phyloP scores from a whole-genome alignment of 2,113 vertebrate species.

The Hippocampus zosterae region DNA sequence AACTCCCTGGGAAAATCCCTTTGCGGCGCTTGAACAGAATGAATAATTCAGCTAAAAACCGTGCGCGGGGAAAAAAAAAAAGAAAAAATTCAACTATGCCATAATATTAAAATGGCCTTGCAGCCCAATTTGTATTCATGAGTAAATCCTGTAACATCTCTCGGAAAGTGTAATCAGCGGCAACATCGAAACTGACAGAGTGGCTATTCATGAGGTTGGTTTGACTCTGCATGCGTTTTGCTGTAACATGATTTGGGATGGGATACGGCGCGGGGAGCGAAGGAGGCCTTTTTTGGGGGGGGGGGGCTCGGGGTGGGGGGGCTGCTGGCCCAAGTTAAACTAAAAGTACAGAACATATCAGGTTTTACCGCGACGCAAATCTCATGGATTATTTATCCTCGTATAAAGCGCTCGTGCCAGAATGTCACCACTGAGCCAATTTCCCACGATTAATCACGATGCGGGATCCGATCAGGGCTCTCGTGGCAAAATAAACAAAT shows the following conservation, averaged over 20 bases:
- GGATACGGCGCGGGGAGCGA: slow-evolving; percentile 31
- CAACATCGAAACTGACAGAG: slow-evolving; percentile 33
- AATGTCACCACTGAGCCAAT: slow-evolving; percentile 25
- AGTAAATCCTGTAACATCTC: slow-evolving; percentile 22
- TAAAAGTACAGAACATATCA: slow-evolving; percentile 19
- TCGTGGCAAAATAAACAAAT: slow-evolving; percentile 13
- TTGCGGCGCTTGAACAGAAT: slow-evolving; percentile 39
- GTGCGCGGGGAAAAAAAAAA: slow-evolving; percentile 14
- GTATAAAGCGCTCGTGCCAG: slow-evolving; percentile 10
- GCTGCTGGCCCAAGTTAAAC: slow-evolving; percentile 30
- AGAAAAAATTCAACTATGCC: slow-evolving; percentile 48
- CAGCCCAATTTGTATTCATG: slow-evolving; percentile 44
- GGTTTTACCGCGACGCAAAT: slow-evolving; percentile 15
- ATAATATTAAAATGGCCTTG: slow-evolving; percentile 51
- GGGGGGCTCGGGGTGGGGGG: neutral
- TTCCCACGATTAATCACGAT: slow-evolving; percentile 27
- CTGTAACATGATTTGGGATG: slow-evolving; percentile 31
- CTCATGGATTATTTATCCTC: slow-evolving; percentile 3
- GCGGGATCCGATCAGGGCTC: slow-evolving; percentile 18
- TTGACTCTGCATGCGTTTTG: slow-evolving; percentile 26
- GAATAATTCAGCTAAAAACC: slow-evolving; percentile 46
- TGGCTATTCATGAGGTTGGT: slow-evolving; percentile 34
- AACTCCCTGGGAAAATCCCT: slow-evolving; percentile 39
- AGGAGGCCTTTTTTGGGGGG: slow-evolving; percentile 4
- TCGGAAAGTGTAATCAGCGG: slow-evolving; percentile 41